These are phyloP conservation scores for Clarias gariepinus DNA, from an alignment of 2,113 vertebrate genomes.

Conservation along the genomic window DNA sequence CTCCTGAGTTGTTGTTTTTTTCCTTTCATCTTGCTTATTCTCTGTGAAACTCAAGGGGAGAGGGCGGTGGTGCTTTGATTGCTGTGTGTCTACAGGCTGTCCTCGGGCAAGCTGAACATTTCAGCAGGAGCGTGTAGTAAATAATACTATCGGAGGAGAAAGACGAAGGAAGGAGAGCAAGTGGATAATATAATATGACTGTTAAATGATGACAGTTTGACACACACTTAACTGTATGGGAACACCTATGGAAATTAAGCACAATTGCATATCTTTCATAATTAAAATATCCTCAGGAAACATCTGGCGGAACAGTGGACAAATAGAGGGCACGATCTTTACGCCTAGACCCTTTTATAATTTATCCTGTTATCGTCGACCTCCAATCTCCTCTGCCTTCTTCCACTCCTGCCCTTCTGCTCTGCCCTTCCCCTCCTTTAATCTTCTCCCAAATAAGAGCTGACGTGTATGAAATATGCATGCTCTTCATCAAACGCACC, in stretches of 20 bases:
- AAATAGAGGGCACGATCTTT: background rate
- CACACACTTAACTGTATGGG: background rate
- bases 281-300: constrained; percentile 14
- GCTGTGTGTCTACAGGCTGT: constrained; percentile 52
- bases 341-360: constrained; percentile 16
- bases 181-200: no score
- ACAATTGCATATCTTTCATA: background rate
- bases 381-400: constrained; percentile 5
- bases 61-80: constrained; percentile 51
- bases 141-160: constrained; percentile 44
- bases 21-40: constrained; percentile 14
- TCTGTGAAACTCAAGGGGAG: constrained; percentile 51
- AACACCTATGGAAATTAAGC: background rate
- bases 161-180: background rate
- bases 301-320: background rate
- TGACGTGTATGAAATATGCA: constrained; percentile 55
- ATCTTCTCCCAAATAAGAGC: constrained; percentile 50
- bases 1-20: background rate
- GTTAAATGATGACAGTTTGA: background rate
- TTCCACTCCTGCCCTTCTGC: constrained; percentile 15
- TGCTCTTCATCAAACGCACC: constrained; percentile 33
- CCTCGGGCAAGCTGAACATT: constrained; percentile 46
- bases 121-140: constrained; percentile 43
- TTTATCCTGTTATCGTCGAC: constrained; percentile 22
- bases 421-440: constrained; percentile 41